Conservation (phyloP, 2,888 invertebrate genomes). For the Anthophora plumipes region DNA sequence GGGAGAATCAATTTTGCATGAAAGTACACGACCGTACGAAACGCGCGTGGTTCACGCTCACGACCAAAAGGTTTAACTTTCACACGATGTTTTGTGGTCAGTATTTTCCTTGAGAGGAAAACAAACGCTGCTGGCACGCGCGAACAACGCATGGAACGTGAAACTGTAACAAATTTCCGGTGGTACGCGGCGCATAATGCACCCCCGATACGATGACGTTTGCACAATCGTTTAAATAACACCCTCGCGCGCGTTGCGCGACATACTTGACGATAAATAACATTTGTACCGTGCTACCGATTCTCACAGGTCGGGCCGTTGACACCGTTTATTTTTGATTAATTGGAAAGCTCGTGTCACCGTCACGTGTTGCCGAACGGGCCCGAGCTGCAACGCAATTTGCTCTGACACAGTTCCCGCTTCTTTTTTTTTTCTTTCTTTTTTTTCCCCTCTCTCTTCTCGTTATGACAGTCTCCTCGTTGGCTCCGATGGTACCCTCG, state of each 20-base stretch:
- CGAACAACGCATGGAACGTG: background rate
- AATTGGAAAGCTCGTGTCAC: slow-evolving; percentile 73
- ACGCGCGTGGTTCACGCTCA: background rate
- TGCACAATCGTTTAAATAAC: slow-evolving; percentile 69
- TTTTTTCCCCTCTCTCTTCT: too few relatives aligned
- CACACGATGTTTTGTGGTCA: slow-evolving; percentile 15
- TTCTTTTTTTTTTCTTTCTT: slow-evolving; percentile 36
- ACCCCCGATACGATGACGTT: slow-evolving; percentile 56
- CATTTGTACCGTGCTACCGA: slow-evolving; percentile 71
- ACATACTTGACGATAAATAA: slow-evolving; percentile 75
- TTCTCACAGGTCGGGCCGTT: slow-evolving; percentile 63
- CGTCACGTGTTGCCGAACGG: slow-evolving; percentile 65
- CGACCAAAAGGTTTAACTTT: slow-evolving; percentile 32
- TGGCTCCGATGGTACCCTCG: slow-evolving; percentile 17
- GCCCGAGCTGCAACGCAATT: slow-evolving; percentile 52
- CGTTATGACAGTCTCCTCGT: slow-evolving; percentile 28
- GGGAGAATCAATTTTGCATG: slow-evolving; percentile 35
- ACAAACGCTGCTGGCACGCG: slow-evolving; percentile 37
- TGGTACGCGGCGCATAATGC: slow-evolving; percentile 49
- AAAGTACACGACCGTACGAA: background rate
- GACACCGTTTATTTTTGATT: slow-evolving; percentile 75
- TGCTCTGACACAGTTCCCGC: slow-evolving; percentile 55
- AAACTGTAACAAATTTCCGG: slow-evolving; percentile 52
- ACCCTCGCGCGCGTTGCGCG: slow-evolving; percentile 29
- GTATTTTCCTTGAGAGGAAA: slow-evolving; percentile 45